phyloP scores from a whole-genome alignment of 2,113 vertebrate species.

The Leucoraja erinaceus region DNA sequence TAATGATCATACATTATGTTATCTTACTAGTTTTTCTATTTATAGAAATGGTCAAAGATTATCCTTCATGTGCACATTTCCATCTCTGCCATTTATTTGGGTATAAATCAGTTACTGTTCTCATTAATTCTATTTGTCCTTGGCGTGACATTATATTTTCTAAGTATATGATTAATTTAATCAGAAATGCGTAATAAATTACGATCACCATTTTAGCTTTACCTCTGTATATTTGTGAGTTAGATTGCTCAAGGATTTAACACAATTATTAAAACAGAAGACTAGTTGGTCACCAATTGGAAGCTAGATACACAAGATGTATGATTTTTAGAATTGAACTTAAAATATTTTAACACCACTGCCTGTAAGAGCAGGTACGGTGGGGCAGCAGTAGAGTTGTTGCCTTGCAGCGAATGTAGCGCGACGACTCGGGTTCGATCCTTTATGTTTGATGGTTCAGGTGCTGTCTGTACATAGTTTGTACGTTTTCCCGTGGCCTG shows the following conservation, averaged over 20 bases:
- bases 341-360: neutral
- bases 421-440: too few species aligned
- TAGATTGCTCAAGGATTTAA: neutral
- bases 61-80: neutral
- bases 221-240: neutral
- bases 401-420: too few species aligned
- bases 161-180: conserved; percentile 20
- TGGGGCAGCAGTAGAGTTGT: too few species aligned
- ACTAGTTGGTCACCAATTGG: neutral
- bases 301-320: neutral
- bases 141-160: conserved; percentile 30
- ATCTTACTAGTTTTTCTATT: conserved; percentile 34
- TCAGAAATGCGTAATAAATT: conserved; percentile 30
- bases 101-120: conserved; percentile 34
- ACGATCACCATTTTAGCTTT: neutral
- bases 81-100: conserved; percentile 29
- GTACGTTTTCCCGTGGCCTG: too few species aligned
- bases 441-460: too few species aligned
- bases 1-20: conserved; percentile 26
- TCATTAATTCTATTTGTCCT: conserved; percentile 35
- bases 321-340: neutral
- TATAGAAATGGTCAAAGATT: conserved; percentile 37
- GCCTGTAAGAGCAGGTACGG: too few species aligned
- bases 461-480: too few species aligned
- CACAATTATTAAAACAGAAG: neutral